Base-by-base conservation (phyloP, 2,113 vertebrate species). In the Eretmochelys imbricata region DNA sequence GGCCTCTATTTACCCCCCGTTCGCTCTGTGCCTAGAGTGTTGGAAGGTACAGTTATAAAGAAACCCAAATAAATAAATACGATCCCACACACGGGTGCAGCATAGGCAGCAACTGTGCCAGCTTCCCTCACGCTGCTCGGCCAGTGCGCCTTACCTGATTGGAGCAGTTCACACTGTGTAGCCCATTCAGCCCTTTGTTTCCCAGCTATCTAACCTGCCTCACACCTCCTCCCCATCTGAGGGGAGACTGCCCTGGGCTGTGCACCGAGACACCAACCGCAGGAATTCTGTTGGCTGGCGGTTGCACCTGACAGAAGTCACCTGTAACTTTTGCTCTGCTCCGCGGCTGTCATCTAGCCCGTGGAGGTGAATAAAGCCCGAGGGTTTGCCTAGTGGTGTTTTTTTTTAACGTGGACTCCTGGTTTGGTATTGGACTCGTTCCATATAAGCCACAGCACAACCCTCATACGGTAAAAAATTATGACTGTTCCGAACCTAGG, bases 401-500 rank as follows among this genome's bases (percentile, higher is more conserved):
- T 65, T n/a, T 65, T 35, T 69, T 69, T 22, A 10, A 48, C 8
- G 0, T 0, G 69, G 87, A 0, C 14, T 22, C n/a, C 19, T 38
- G 16, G 10, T 72, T 55, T 76, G 53, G 25, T 48, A 27, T 46
- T 78, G 42, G 75, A 14, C 25, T 90, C 54, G 0, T 49, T 16
- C 12, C 84, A 8, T 2, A 1, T 4, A 3, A 17, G 55, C 5
- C 16, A 1, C 19, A 2, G 20, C 7, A 29, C 11, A 25, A 6
- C 42, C 75, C 22, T 12, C 14, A 0, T 9, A 5, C 0, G 10
- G 46, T 51, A 69, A 85, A 49, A 50, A 59, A 19, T 79, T 35
- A 46, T 0, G 0, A 24, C 51, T 14, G 1, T 6, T 8, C 1
- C 62, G 82, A 17, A 1, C 49, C 85, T 24, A 4, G 0, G 1